Evolutionary conservation across 92 coral and sea anemone genomes (phyloP).

Genomic region (Phenganax stokvisi): DNA sequence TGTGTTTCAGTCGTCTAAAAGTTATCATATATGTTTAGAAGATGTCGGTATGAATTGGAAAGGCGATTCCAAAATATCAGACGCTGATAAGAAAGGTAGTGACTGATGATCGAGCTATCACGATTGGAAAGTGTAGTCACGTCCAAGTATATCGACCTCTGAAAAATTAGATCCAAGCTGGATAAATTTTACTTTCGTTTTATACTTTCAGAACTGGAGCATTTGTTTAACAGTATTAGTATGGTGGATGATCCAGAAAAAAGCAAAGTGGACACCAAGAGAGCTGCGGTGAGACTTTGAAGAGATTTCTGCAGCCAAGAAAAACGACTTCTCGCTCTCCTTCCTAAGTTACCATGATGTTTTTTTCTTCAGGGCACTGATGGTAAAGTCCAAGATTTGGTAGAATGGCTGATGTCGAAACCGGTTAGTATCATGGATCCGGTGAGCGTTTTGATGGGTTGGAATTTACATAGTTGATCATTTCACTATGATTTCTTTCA

Average conservation of each 20-base stretch:
- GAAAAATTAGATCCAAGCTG: neutral
- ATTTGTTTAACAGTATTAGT: constrained; percentile 76
- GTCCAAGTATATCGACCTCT: neutral
- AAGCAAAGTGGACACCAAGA: constrained; percentile 47
- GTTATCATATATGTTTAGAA: constrained; percentile 40
- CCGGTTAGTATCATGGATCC: constrained; percentile 53
- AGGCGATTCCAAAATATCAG: constrained; percentile 97
- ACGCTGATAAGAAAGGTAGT: constrained; percentile 88
- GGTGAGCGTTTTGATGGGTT: neutral
- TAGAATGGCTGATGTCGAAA: constrained; percentile 88
- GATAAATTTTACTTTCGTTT: neutral
- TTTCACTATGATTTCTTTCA: constrained; percentile 1
- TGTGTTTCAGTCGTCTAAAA: no score
- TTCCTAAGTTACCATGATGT: neutral
- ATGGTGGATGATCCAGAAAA: constrained; percentile 69
- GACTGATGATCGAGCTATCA: no score
- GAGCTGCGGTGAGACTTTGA: constrained; percentile 25
- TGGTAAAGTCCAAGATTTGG: constrained; percentile 73
- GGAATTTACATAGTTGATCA: neutral
- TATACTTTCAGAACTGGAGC: constrained; percentile 65
- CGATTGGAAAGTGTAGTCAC: neutral
- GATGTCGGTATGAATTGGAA: constrained; percentile 86
- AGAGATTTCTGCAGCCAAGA: neutral
- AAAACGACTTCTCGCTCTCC: neutral
- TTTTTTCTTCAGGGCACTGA: constrained; percentile 57